A percentile compares a stretch with the other conserved stretches of the same genome.
Conservation (phyloP, 2,797 vertebrate genomes). For the Setipinna tenuifilis region DNA sequence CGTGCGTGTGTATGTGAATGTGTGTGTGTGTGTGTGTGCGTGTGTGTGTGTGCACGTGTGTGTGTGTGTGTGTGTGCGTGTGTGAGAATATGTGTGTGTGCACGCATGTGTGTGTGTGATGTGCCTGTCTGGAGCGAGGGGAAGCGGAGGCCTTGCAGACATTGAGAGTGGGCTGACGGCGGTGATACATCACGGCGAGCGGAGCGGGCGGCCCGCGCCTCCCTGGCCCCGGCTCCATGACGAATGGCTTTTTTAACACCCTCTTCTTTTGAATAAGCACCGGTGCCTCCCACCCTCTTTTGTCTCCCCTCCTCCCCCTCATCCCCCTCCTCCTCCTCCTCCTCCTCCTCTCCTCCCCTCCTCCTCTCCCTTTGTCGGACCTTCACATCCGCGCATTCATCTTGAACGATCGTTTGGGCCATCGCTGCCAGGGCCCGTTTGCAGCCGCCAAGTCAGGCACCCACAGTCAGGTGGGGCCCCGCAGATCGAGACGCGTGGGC, state of each 20-base stretch:
- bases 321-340: background rate
- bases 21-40: background rate
- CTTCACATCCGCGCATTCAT: constrained; percentile 61
- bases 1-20: background rate
- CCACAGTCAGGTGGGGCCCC: constrained; percentile 28
- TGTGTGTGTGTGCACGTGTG: background rate
- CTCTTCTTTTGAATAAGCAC: constrained; percentile 42
- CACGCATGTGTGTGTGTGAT: constrained; percentile 44
- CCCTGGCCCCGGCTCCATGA: constrained; percentile 48
- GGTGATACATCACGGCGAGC: constrained; percentile 61
- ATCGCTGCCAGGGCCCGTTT: constrained; percentile 9
- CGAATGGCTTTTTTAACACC: constrained; percentile 70
- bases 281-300: constrained; percentile 2
- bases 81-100: constrained; percentile 30
- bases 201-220: constrained; percentile 54
- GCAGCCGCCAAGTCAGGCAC: background rate
- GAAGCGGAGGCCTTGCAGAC: constrained; percentile 52
- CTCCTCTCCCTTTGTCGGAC: constrained; percentile 12
- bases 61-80: background rate
- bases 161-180: constrained; percentile 52
- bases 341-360: constrained; percentile 25
- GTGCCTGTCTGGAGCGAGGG: constrained; percentile 56
- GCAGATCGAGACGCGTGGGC: constrained; percentile 35
- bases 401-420: constrained; percentile 47
- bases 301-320: constrained; percentile 3